phyloP scores from a whole-genome alignment of 2,113 vertebrate genomes.

The Delphinapterus leucas region DNA sequence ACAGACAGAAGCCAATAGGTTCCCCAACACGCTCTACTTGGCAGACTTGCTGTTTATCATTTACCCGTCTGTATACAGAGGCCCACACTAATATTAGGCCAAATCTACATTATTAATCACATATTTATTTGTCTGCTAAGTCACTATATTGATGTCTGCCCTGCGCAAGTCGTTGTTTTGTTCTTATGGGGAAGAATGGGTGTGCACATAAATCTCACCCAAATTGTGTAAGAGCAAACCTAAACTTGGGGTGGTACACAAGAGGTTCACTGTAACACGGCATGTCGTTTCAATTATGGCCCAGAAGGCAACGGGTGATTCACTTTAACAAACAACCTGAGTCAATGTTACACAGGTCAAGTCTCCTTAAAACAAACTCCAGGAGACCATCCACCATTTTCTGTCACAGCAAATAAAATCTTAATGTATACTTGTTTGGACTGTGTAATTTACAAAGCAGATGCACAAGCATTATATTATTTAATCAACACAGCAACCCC shows the following conservation, averaged over 20 bases:
- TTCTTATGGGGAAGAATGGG: slow-evolving; percentile 52
- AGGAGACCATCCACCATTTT: slow-evolving; percentile 1
- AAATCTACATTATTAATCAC: slow-evolving; percentile 63
- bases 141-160: slow-evolving; percentile 42
- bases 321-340: slow-evolving; percentile 53
- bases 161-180: slow-evolving; percentile 51
- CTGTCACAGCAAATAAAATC: slow-evolving; percentile 53
- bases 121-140: slow-evolving; percentile 61
- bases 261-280: not conserved
- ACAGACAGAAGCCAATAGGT: not conserved
- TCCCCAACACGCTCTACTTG: slow-evolving; percentile 12
- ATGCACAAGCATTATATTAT: not conserved
- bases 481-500: slow-evolving; percentile 20
- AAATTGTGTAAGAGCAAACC: slow-evolving; percentile 56
- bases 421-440: slow-evolving; percentile 29
- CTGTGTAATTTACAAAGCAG: slow-evolving; percentile 51
- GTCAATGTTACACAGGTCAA: slow-evolving; percentile 62
- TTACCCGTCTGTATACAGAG: slow-evolving; percentile 13
- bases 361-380: slow-evolving; percentile 44
- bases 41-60: slow-evolving; percentile 37
- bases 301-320: slow-evolving; percentile 58
- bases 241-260: slow-evolving; percentile 3
- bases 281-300: slow-evolving; percentile 50
- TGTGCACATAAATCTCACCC: slow-evolving; percentile 26
- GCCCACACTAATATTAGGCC: slow-evolving; percentile 28